Evolutionary conservation across 2,888 invertebrate species (phyloP).

Genomic region (Anagyrus pseudococci): DNA sequence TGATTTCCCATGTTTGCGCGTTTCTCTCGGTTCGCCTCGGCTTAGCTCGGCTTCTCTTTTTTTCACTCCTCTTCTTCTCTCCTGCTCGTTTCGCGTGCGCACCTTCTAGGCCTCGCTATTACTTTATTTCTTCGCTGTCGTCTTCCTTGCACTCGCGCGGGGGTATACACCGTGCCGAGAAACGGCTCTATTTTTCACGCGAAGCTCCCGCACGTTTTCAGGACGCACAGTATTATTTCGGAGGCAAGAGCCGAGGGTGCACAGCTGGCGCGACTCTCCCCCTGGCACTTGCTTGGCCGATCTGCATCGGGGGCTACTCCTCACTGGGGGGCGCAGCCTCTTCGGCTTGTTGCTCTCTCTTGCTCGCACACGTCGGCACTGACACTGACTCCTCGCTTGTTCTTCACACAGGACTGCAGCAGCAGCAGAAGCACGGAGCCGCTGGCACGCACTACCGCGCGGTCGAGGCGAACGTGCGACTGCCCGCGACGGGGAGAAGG

Average conservation of each 20-base stretch:
- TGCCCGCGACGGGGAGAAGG: background rate
- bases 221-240: constrained; percentile 43
- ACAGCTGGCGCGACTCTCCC: background rate
- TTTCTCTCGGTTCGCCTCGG: too few species aligned
- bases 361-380: background rate
- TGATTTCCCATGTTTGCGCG: constrained; percentile 76
- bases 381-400: background rate
- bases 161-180: too few species aligned
- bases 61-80: too few species aligned
- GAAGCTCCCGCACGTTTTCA: constrained; percentile 48
- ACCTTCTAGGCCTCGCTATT: too few species aligned
- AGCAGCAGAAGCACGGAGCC: too few species aligned
- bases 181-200: too few species aligned
- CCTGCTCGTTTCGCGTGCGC: too few species aligned
- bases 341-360: background rate
- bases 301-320: background rate
- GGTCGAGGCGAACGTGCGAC: too few species aligned
- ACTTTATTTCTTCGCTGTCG: too few species aligned
- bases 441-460: too few species aligned
- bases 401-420: constrained; percentile 14
- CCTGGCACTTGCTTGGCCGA: too few species aligned
- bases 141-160: too few species aligned
- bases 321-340: background rate
- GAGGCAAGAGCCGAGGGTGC: background rate
- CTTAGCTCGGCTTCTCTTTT: constrained; percentile 4